Evolutionary conservation across 2,888 invertebrate genomes (phyloP).

Genomic region (Drosophila nr. perissopoda): DNA sequence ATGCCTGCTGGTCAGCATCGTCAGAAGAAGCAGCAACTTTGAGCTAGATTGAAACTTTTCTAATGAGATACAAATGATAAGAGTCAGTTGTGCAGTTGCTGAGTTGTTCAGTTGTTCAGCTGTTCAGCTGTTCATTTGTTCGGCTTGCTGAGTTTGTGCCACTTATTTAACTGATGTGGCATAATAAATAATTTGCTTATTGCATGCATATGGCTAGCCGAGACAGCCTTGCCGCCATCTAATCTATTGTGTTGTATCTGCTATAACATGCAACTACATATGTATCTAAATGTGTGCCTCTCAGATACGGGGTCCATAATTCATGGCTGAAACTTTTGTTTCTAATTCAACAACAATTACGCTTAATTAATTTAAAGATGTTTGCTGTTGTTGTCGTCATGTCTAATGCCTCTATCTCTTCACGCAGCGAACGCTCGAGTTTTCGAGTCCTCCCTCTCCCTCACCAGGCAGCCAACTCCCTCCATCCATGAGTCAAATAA

Average conservation of each 20-base stretch:
- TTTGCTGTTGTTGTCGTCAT: constrained; percentile 48
- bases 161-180: constrained; percentile 74
- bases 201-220: constrained; percentile 63
- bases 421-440: constrained; percentile 12
- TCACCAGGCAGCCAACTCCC: constrained; percentile 5
- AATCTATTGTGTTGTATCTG: constrained; percentile 59
- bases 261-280: constrained; percentile 44
- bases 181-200: constrained; percentile 79
- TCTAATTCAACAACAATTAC: constrained; percentile 78
- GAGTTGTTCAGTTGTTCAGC: constrained; percentile 12
- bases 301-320: constrained; percentile 59
- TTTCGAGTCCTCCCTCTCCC: constrained; percentile 6
- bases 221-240: constrained; percentile 16
- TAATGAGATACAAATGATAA: constrained; percentile 79
- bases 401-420: constrained; percentile 53
- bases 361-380: constrained; percentile 80
- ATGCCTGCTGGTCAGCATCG: constrained; percentile 42
- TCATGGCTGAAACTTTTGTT: constrained; percentile 76
- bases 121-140: constrained; percentile 17
- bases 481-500: constrained; percentile 21
- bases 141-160: constrained; percentile 41
- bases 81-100: constrained; percentile 59
- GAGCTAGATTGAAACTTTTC: constrained; percentile 68
- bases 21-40: constrained; percentile 45
- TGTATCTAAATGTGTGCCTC: constrained; percentile 31